Evolutionary conservation across 2,888 invertebrate genomes (phyloP).

Genomic region (Hirtodrosophila cameraria): DNA sequence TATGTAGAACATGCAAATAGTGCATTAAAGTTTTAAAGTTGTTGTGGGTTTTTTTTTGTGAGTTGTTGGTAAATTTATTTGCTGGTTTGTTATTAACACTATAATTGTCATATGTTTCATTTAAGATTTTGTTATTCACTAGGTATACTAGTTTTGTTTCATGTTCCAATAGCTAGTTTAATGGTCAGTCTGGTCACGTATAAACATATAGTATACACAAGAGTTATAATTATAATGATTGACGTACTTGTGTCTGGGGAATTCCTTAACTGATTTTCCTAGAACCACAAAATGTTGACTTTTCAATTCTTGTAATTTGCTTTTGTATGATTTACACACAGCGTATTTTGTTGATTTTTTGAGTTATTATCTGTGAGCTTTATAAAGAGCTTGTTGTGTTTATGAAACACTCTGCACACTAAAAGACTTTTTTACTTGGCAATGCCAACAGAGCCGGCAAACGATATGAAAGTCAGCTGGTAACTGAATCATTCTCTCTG

Average conservation of each 20-base stretch:
- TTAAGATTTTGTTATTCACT: constrained; percentile 22
- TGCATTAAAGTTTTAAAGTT: constrained; percentile 25
- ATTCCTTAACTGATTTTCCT: constrained; percentile 29
- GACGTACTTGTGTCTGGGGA: constrained; percentile 34
- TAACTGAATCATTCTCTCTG: constrained; percentile 35
- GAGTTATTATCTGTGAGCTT: neutral
- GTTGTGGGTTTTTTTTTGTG: neutral
- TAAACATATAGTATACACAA: neutral
- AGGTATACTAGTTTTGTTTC: constrained; percentile 13
- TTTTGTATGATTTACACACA: constrained; percentile 3
- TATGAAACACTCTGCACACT: constrained; percentile 13
- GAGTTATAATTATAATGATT: constrained; percentile 5
- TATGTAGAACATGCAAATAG: constrained; percentile 29
- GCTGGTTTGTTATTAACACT: constrained; percentile 50
- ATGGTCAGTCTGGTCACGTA: constrained; percentile 19
- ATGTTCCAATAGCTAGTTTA: neutral
- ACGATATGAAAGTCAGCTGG: constrained; percentile 34
- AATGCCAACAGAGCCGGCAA: constrained; percentile 37
- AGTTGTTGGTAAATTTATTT: constrained; percentile 8
- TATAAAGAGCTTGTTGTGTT: constrained; percentile 9
- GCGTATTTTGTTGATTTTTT: constrained; percentile 3
- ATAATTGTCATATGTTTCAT: constrained; percentile 56
- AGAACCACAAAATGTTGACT: constrained; percentile 9
- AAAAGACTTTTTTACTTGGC: constrained; percentile 31
- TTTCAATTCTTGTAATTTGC: neutral